Conservation (phyloP, 2,797 vertebrate genomes). For the Etheostoma perlongum region DNA sequence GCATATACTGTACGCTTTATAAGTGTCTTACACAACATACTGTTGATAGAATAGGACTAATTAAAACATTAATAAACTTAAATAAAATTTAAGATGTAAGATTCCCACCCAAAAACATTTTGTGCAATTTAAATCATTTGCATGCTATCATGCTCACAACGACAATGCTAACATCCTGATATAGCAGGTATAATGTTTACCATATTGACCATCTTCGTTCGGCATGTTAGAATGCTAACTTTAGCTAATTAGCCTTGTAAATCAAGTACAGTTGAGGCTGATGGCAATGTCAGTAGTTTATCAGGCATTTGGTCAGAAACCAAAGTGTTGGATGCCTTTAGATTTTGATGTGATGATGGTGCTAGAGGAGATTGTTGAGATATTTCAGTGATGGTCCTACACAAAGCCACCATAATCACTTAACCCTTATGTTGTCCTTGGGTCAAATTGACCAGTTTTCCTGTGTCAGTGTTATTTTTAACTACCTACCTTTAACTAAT, state of each 20-base stretch:
- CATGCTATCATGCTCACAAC: background rate
- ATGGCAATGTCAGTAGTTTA: background rate
- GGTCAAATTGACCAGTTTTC: too few species aligned
- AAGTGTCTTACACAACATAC: background rate
- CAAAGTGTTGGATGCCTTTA: background rate
- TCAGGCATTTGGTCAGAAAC: background rate
- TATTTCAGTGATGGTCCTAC: background rate
- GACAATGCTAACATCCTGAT: background rate
- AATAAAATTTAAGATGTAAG: background rate
- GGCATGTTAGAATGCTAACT: background rate
- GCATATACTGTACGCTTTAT: background rate
- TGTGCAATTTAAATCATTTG: too few species aligned
- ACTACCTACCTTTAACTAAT: too few species aligned
- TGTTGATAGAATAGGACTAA: too few species aligned
- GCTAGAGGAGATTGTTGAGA: rapidly evolving
- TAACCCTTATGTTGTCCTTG: too few species aligned
- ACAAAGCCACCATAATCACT: too few species aligned
- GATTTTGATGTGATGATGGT: background rate
- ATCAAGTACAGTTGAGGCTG: background rate
- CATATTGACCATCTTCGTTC: background rate
- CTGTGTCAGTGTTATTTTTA: too few species aligned
- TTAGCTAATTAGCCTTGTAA: background rate
- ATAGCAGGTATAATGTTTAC: background rate
- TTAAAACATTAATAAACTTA: too few species aligned
- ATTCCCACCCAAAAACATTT: too few species aligned